Percentiles rank a stretch among this genome's conserved stretches.
These are phyloP conservation scores for Epinephelus awoara DNA, from an alignment of 2,797 vertebrate genomes.

Conservation along the genomic window DNA sequence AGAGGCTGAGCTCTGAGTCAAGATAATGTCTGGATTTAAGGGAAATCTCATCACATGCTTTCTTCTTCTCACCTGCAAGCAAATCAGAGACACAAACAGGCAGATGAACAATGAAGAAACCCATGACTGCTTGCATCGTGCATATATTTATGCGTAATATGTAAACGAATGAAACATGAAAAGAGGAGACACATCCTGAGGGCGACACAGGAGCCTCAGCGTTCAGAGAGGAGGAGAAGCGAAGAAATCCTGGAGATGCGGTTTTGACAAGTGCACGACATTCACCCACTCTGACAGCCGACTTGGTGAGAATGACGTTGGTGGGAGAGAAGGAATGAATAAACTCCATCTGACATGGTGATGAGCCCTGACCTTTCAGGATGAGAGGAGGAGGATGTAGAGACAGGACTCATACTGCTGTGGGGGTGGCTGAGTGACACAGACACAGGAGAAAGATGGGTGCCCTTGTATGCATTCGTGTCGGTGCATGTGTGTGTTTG, in stretches of 20 bases:
- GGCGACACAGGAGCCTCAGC: not conserved
- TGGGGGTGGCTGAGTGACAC: constrained; percentile 63
- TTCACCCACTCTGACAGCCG: constrained; percentile 64
- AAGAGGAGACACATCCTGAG: constrained; percentile 34
- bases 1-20: constrained; percentile 61
- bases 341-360: constrained; percentile 77
- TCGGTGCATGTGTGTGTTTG: constrained; percentile 9
- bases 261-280: constrained; percentile 58
- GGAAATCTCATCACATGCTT: constrained; percentile 65
- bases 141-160: constrained; percentile 24
- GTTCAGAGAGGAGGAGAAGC: constrained; percentile 21
- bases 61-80: constrained; percentile 67
- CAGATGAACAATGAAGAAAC: constrained; percentile 44
- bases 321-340: constrained; percentile 61
- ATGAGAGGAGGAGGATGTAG: constrained; percentile 62
- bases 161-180: constrained; percentile 30
- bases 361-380: constrained; percentile 79
- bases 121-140: constrained; percentile 16
- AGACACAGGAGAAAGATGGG: constrained; percentile 29
- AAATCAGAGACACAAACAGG: constrained; percentile 51
- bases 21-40: constrained; percentile 73
- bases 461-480: constrained; percentile 24
- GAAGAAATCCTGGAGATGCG: constrained; percentile 38
- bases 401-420: constrained; percentile 45
- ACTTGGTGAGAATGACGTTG: constrained; percentile 66